A percentile compares a stretch with the other conserved stretches of the same genome.
Evolutionary conservation across 2,113 vertebrate species (phyloP).

Genomic region (Azemiops feae): DNA sequence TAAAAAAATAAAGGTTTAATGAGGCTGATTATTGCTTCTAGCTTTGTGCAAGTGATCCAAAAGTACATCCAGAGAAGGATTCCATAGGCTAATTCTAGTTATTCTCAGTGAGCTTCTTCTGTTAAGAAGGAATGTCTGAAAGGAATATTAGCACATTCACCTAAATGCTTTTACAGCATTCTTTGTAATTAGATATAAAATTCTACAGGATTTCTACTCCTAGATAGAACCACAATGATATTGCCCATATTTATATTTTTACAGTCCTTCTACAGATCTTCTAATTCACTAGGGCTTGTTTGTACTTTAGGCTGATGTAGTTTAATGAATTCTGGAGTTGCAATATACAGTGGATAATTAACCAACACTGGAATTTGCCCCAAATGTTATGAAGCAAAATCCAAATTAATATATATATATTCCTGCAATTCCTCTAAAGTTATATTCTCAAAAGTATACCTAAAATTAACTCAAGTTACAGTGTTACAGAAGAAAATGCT

Average conservation of each 20-base stretch:
- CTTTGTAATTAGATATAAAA: not conserved
- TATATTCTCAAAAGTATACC: not conserved
- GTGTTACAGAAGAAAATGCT: not conserved
- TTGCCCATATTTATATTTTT: not conserved
- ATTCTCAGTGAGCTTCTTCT: not conserved
- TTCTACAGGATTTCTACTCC: not conserved
- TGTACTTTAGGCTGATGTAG: not conserved
- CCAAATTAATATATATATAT: not conserved
- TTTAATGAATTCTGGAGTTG: not conserved
- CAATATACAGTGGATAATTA: not conserved
- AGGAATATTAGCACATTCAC: not conserved
- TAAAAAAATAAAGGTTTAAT: not conserved
- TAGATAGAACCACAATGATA: not conserved
- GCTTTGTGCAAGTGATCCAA: not conserved
- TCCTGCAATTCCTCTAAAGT: not conserved
- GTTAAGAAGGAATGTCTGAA: not conserved
- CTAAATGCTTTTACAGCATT: not conserved
- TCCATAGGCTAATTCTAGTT: not conserved
- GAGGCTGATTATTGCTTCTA: not conserved
- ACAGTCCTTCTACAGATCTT: not conserved
- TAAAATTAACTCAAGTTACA: not conserved
- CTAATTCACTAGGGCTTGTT: not conserved
- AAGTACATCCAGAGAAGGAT: not conserved
- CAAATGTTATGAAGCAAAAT: not conserved
- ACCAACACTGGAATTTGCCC: not conserved